Percentiles rank a stretch among this genome's conserved stretches.
Conservation (phyloP, 1,140 invertebrate genomes). For the Caerostris extrusa region DNA sequence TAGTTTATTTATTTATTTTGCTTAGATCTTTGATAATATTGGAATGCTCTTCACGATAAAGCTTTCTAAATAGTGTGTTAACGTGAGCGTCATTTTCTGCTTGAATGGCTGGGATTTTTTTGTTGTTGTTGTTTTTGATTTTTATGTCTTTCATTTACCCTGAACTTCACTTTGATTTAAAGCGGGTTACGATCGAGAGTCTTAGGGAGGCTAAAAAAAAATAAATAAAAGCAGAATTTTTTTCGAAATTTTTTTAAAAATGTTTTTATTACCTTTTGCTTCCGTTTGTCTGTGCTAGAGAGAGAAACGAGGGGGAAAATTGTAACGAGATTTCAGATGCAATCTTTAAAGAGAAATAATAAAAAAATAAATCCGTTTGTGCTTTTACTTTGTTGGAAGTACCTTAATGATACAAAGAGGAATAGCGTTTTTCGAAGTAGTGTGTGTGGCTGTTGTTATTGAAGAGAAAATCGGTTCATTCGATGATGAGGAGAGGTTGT, state of each 20-base stretch:
- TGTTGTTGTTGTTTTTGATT: not conserved
- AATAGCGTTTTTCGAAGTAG: not conserved
- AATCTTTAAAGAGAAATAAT: slow-evolving; percentile 36
- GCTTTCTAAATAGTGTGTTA: slow-evolving; percentile 55
- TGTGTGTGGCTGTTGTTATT: not conserved
- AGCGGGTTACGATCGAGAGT: slow-evolving; percentile 47
- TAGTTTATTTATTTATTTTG: slow-evolving; percentile 17
- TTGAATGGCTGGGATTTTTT: slow-evolving; percentile 28
- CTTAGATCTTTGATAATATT: slow-evolving; percentile 68
- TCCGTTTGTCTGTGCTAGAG: not conserved
- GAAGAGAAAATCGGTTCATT: not conserved
- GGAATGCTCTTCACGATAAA: slow-evolving; percentile 62
- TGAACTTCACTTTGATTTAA: slow-evolving; percentile 44
- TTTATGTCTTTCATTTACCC: slow-evolving; percentile 41
- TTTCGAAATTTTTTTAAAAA: not conserved
- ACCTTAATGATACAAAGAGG: slow-evolving; percentile 30
- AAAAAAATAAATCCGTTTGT: slow-evolving; percentile 12
- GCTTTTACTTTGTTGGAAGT: not conserved
- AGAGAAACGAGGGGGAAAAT: not conserved
- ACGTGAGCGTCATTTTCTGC: slow-evolving; percentile 65
- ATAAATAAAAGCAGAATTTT: not conserved
- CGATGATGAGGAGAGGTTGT: no score
- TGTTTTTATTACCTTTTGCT: not conserved
- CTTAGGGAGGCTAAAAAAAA: not conserved
- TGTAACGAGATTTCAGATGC: slow-evolving; percentile 48